Percentiles rank a stretch among this genome's conserved stretches.
Evolutionary conservation across 1,140 invertebrate genomes (phyloP).

Genomic region (Papilio glaucus): DNA sequence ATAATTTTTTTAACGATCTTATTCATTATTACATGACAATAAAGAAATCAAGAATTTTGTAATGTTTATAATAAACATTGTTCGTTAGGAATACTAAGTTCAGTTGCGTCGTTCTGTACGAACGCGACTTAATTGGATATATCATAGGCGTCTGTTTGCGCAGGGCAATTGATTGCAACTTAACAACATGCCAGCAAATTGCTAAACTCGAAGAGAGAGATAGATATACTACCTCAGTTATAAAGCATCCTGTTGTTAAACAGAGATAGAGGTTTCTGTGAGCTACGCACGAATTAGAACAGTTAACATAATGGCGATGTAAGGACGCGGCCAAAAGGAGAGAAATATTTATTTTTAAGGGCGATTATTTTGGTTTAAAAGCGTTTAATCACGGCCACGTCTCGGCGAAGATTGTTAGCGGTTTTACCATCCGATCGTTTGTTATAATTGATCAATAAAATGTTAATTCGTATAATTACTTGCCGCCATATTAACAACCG

Average conservation of each 20-base stretch:
- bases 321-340: conserved; percentile 55
- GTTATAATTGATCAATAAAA: conserved; percentile 71
- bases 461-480: conserved; percentile 64
- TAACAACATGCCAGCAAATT: conserved; percentile 81
- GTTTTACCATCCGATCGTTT: conserved; percentile 58
- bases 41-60: no score
- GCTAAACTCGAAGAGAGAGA: conserved; percentile 52
- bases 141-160: conserved; percentile 83
- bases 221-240: conserved; percentile 45
- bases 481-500: conserved; percentile 9
- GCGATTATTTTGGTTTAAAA: conserved; percentile 71
- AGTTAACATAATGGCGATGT: conserved; percentile 57
- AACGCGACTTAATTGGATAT: conserved; percentile 80
- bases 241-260: conserved; percentile 37
- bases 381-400: conserved; percentile 56
- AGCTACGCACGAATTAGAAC: conserved; percentile 40
- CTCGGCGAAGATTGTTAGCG: conserved; percentile 49
- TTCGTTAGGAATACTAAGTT: no score
- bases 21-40: no score
- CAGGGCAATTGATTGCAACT: conserved; percentile 83
- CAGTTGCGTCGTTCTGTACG: conserved; percentile 51
- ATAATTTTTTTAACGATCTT: no score
- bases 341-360: conserved; percentile 65
- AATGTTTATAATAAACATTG: no score
- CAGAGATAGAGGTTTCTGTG: conserved; percentile 42